These are phyloP conservation scores for Tapera naevia DNA, from an alignment of 2,797 vertebrate genomes.

Conservation along the genomic window DNA sequence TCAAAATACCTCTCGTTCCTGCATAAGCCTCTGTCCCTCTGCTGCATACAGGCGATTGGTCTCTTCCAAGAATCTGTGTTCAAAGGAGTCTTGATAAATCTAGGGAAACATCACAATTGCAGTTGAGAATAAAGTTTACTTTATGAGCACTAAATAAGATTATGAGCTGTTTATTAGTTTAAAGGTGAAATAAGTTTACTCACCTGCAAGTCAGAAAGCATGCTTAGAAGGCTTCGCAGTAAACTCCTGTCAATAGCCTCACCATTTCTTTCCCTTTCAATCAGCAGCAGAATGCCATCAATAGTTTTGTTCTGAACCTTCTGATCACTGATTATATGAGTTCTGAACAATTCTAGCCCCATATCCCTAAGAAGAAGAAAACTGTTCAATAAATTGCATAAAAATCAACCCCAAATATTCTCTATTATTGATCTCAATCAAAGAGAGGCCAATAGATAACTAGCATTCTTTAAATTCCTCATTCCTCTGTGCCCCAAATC, in stretches of 20 bases:
- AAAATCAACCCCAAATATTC: neutral
- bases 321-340: constrained; percentile 97
- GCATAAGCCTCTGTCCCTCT: constrained; percentile 98
- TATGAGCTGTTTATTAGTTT: neutral
- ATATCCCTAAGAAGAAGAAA: constrained; percentile 88
- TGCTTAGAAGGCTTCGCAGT: constrained; percentile 94
- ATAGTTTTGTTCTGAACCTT: constrained; percentile 99
- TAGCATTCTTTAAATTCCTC: neutral
- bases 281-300: constrained; percentile 94
- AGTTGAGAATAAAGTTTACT: neutral
- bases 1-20: constrained; percentile 93
- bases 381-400: neutral
- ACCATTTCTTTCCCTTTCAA: constrained; percentile 94
- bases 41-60: constrained; percentile 96
- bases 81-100: constrained; percentile 99
- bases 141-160: neutral
- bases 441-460: neutral
- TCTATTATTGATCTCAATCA: neutral
- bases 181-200: constrained; percentile 3
- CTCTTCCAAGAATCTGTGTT: constrained; percentile 97
- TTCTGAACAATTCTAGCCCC: constrained; percentile 98
- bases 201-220: constrained; percentile 98
- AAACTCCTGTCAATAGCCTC: constrained; percentile 96
- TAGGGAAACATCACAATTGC: constrained; percentile 58
- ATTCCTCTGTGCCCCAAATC: neutral